These are phyloP conservation scores for Drosophila albomicans DNA, from an alignment of 1,140 invertebrate species.

Conservation along the genomic window DNA sequence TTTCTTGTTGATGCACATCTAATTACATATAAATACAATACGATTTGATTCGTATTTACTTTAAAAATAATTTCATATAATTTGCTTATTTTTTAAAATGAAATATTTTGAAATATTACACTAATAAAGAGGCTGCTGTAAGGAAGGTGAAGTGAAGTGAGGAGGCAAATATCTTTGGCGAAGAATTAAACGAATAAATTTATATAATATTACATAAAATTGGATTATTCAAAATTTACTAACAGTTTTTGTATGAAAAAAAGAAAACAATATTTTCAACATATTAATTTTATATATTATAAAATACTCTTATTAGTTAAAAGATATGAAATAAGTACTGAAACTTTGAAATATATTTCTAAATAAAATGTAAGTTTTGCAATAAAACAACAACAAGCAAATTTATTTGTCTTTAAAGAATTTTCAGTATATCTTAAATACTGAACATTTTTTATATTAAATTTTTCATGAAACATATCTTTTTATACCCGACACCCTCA, in stretches of 20 bases:
- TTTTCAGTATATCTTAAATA: too few species aligned
- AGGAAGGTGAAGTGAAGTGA: conserved; percentile 4
- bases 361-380: too few species aligned
- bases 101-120: conserved; percentile 20
- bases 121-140: neutral
- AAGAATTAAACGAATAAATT: too few species aligned
- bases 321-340: too few species aligned
- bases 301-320: too few species aligned
- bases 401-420: too few species aligned
- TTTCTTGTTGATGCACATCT: conserved; percentile 21
- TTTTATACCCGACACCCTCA: too few species aligned
- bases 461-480: too few species aligned
- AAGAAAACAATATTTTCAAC: neutral
- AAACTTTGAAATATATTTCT: too few species aligned
- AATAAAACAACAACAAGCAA: too few species aligned
- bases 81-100: neutral
- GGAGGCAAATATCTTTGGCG: neutral
- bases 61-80: neutral
- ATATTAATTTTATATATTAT: neutral
- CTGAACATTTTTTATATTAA: too few species aligned
- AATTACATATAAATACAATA: conserved; percentile 24
- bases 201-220: neutral
- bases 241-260: neutral
- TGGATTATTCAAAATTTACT: neutral
- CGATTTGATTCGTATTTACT: neutral